Percentiles rank a stretch among this genome's conserved stretches.
Evolutionary conservation across 2,113 vertebrate species (phyloP).

Genomic region (Grammomys dolichurus): DNA sequence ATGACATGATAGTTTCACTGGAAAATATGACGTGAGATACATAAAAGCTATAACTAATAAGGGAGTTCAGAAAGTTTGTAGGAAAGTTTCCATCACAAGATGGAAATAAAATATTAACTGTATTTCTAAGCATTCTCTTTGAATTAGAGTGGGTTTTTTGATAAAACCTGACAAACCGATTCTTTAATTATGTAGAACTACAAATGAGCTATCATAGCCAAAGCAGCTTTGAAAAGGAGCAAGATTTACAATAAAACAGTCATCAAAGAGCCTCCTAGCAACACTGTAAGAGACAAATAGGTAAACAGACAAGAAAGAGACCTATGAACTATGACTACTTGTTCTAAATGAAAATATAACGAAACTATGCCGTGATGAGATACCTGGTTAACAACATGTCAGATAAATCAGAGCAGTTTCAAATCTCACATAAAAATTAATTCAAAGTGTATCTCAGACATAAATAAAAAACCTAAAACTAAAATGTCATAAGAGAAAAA

Average conservation of each 20-base stretch:
- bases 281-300: background rate
- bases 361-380: background rate
- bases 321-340: background rate
- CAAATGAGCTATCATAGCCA: background rate
- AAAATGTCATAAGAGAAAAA: background rate
- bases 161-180: background rate
- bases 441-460: background rate
- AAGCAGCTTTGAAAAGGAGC: background rate
- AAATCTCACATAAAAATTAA: background rate
- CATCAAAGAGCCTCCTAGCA: background rate
- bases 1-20: background rate
- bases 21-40: background rate
- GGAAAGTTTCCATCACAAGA: background rate
- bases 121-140: constrained; percentile 16
- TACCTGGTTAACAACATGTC: background rate
- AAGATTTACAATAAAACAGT: background rate
- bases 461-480: background rate
- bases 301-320: background rate
- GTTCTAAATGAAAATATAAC: background rate
- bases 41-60: background rate
- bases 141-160: background rate
- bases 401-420: background rate
- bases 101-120: constrained; percentile 41
- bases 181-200: constrained; percentile 12
- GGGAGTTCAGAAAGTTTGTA: background rate